These are phyloP conservation scores for Nesometra sesokonis DNA, from an alignment of 35 echinoderm and acorn worm species.

Conservation along the genomic window DNA sequence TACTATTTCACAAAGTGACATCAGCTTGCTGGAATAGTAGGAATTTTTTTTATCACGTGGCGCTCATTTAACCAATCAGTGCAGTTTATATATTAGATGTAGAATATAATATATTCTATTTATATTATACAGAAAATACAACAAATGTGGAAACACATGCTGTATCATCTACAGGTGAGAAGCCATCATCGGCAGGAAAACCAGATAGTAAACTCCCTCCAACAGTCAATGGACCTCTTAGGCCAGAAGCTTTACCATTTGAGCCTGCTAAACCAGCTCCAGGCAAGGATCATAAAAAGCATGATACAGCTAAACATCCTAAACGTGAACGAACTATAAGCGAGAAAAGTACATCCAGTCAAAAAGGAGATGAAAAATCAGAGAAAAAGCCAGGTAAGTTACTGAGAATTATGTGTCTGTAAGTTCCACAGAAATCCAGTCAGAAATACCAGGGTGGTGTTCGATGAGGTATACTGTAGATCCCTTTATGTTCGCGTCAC, in stretches of 20 bases:
- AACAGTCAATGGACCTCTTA: not conserved
- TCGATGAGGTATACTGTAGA: too few relatives aligned
- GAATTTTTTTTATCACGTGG: too few relatives aligned
- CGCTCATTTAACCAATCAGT: too few relatives aligned
- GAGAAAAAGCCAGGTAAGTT: not conserved
- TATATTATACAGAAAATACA: not conserved
- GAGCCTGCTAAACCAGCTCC: not conserved
- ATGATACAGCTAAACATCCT: not conserved
- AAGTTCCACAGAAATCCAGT: too few relatives aligned
- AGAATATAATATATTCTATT: too few relatives aligned
- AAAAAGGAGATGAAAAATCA: not conserved
- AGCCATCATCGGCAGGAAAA: not conserved
- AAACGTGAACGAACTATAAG: not conserved
- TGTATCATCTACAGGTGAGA: not conserved
- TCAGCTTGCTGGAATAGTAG: too few relatives aligned
- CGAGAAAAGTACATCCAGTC: not conserved
- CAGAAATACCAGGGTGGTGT: too few relatives aligned
- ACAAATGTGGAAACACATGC: not conserved
- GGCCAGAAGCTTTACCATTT: not conserved
- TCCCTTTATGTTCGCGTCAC: too few relatives aligned
- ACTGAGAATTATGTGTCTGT: too few relatives aligned
- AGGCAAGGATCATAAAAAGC: not conserved
- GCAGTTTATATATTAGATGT: too few relatives aligned
- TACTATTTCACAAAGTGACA: too few relatives aligned
- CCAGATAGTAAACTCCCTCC: not conserved